Evolutionary conservation across 2,888 invertebrate species (phyloP).

Genomic region (Gryllus longicercus): DNA sequence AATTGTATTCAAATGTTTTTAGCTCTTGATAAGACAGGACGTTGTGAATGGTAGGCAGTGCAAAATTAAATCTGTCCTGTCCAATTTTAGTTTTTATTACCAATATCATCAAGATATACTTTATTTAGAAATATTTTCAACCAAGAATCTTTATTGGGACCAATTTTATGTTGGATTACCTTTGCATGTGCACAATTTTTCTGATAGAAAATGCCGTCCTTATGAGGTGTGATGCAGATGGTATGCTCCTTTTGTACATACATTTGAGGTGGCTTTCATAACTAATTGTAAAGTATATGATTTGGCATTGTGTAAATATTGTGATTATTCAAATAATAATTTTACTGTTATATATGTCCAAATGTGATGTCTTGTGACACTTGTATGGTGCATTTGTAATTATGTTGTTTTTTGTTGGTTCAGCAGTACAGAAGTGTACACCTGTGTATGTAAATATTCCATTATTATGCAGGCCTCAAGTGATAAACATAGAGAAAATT

Average conservation of each 20-base stretch:
- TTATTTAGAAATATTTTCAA: no score
- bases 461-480: neutral
- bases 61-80: no score
- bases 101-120: no score
- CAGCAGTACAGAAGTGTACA: neutral
- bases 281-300: neutral
- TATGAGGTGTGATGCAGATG: neutral
- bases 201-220: neutral
- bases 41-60: no score
- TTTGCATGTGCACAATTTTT: slow-evolving; percentile 4
- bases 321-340: no score
- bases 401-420: neutral
- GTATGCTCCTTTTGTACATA: neutral
- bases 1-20: no score
- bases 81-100: no score
- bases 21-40: no score
- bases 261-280: neutral
- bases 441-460: no score
- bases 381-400: no score
- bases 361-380: no score
- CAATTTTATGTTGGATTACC: neutral
- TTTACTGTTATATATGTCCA: no score
- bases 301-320: neutral
- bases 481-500: neutral
- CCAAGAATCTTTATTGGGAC: neutral